Evolutionary conservation across 2,113 vertebrate species (phyloP).

Genomic region (Myocastor coypus): DNA sequence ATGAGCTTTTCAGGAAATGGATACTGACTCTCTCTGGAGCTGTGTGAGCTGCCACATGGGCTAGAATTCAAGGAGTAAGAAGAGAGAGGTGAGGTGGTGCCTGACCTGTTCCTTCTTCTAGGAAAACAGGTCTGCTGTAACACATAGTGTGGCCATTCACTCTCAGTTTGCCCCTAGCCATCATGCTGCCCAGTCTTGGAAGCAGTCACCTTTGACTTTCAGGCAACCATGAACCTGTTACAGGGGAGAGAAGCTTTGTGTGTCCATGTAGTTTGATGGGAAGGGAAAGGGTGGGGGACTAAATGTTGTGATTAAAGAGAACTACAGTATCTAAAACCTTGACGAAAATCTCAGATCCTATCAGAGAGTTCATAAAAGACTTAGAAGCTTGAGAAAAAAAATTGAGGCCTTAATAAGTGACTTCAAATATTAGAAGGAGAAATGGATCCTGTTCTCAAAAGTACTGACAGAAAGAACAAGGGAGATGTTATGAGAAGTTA

Average conservation of each 20-base stretch:
- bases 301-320: not conserved
- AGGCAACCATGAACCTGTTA: rapidly evolving
- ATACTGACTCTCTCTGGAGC: not conserved
- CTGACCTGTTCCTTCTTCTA: not conserved
- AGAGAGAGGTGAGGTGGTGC: not conserved
- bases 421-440: conserved; percentile 24
- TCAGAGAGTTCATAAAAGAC: not conserved
- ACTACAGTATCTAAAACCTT: not conserved
- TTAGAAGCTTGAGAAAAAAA: not conserved
- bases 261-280: not conserved
- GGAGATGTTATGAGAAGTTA: not conserved
- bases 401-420: not conserved
- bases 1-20: not conserved
- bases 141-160: rapidly evolving
- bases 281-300: not conserved
- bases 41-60: too few species aligned
- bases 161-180: not conserved
- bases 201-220: not conserved
- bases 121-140: not conserved
- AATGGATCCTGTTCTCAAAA: not conserved
- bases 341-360: not conserved
- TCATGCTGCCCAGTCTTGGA: not conserved
- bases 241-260: not conserved
- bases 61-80: not conserved
- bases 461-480: not conserved